These are phyloP conservation scores for Thera obeliscata DNA, from an alignment of 2,888 invertebrate species.

Conservation along the genomic window DNA sequence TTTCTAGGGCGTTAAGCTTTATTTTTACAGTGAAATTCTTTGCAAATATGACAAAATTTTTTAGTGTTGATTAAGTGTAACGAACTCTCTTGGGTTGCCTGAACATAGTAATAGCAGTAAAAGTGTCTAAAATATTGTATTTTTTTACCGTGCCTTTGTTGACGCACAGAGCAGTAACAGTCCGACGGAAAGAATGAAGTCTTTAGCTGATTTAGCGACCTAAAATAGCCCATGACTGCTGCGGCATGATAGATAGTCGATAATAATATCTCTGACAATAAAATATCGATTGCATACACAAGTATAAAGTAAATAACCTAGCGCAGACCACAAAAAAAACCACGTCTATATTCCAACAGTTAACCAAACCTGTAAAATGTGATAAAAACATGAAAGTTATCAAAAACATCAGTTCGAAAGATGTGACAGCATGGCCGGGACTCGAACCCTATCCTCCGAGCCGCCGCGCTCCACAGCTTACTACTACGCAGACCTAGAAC, in stretches of 20 bases:
- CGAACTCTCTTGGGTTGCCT: background rate
- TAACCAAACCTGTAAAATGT: constrained; percentile 11
- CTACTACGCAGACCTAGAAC: constrained; percentile 84
- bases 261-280: too few relatives aligned
- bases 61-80: background rate
- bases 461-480: constrained; percentile 85
- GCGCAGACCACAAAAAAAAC: constrained; percentile 22
- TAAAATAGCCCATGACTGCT: too few relatives aligned
- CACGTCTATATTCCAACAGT: constrained; percentile 5
- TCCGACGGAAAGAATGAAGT: too few relatives aligned
- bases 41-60: constrained; percentile 7
- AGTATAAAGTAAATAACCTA: background rate
- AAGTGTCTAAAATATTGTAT: background rate
- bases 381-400: background rate
- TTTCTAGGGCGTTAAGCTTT: constrained; percentile 9
- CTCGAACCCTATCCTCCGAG: constrained; percentile 75
- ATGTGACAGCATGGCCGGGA: constrained; percentile 56
- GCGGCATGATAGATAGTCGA: too few relatives aligned
- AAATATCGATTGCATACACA: too few relatives aligned
- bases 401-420: constrained; percentile 8
- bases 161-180: too few relatives aligned
- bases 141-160: too few relatives aligned
- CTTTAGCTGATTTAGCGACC: too few relatives aligned
- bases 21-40: constrained; percentile 2
- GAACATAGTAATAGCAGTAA: background rate